Evolutionary conservation across 2,113 vertebrate species (phyloP).

Genomic region (Alethe castanea): DNA sequence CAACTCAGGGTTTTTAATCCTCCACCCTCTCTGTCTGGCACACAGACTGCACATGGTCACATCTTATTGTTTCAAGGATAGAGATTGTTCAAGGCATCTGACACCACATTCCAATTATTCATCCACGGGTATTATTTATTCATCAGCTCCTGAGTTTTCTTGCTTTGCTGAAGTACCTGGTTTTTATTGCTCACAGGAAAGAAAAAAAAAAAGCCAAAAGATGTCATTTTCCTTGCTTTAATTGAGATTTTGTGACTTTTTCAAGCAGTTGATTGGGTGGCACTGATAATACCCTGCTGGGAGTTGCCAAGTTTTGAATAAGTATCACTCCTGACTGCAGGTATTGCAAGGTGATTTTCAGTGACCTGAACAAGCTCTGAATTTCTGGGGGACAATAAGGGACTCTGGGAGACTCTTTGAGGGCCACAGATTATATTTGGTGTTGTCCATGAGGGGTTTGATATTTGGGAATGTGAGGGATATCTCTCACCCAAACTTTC

Average conservation of each 20-base stretch:
- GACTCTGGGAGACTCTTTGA: neutral
- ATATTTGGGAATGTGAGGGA: neutral
- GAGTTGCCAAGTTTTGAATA: neutral
- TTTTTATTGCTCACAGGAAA: constrained; percentile 3
- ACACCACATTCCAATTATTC: constrained; percentile 71
- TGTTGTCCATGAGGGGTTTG: fast-evolving
- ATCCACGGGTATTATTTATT: constrained; percentile 73
- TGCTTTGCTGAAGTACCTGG: constrained; percentile 62
- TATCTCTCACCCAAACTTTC: neutral
- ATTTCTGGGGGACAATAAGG: fast-evolving
- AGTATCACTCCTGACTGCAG: neutral
- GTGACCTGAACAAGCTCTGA: neutral
- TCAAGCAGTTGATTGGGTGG: neutral
- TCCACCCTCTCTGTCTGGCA: neutral
- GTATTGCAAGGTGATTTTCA: neutral
- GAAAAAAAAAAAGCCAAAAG: neutral
- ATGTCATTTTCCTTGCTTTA: neutral
- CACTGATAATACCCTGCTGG: neutral
- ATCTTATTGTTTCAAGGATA: constrained; percentile 66
- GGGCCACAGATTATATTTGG: fast-evolving
- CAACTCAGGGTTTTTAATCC: neutral
- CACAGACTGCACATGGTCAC: neutral
- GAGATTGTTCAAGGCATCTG: constrained; percentile 70
- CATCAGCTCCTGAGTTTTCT: constrained; percentile 67
- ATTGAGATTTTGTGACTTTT: neutral